Conservation (phyloP, 2,888 invertebrate species). For the Plutella xylostella region DNA sequence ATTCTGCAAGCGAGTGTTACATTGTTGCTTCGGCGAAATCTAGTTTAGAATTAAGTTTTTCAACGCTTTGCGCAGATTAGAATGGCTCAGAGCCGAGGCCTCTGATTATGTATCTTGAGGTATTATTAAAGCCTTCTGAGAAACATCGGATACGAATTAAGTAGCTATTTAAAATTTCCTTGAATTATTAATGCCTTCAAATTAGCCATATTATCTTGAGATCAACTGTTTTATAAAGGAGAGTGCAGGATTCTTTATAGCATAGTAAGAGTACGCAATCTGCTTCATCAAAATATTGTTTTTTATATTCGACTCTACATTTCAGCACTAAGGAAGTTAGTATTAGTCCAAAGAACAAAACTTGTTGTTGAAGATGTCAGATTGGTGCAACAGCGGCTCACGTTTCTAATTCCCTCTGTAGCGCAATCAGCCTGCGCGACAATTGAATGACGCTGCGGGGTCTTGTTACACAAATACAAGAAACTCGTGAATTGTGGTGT, state of each 20-base stretch:
- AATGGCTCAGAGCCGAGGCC: conserved; percentile 19
- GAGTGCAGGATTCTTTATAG: background rate
- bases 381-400: too few species aligned
- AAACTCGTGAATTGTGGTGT: too few species aligned
- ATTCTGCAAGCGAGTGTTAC: conserved; percentile 27
- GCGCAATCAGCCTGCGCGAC: too few species aligned
- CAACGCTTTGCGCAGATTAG: conserved; percentile 40
- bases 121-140: conserved; percentile 15
- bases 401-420: too few species aligned
- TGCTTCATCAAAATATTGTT: too few species aligned
- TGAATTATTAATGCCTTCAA: conserved; percentile 2
- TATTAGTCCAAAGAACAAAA: too few species aligned
- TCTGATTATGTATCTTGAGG: conserved; percentile 4
- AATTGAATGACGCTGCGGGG: too few species aligned
- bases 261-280: too few species aligned
- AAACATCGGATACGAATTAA: conserved; percentile 6
- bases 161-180: background rate
- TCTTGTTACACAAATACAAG: too few species aligned
- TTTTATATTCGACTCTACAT: too few species aligned
- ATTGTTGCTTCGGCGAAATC: conserved; percentile 27
- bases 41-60: conserved; percentile 39
- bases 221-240: conserved; percentile 2
- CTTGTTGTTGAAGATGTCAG: too few species aligned
- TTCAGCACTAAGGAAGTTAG: too few species aligned
- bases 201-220: conserved; percentile 5